Evolutionary conservation across 2,113 vertebrate genomes (phyloP).

Genomic region (Canis aureus): DNA sequence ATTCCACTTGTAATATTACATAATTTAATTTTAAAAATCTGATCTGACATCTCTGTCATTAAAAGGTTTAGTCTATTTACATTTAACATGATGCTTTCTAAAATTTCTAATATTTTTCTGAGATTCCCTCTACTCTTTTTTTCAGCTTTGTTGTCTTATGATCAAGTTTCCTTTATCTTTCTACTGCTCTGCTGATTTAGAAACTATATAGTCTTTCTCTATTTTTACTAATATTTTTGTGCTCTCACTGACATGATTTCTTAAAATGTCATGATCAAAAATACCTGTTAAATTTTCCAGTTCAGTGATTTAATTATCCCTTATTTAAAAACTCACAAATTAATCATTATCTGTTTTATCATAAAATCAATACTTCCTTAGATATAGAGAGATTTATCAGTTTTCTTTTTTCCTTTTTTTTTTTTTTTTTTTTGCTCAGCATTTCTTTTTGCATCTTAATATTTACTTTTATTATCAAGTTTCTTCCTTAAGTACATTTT

Average conservation of each 20-base stretch:
- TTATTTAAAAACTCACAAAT: slow-evolving; percentile 33
- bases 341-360: neutral
- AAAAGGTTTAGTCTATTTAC: neutral
- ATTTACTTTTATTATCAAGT: neutral
- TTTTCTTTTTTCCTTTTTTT: neutral
- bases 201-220: neutral
- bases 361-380: neutral
- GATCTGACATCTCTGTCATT: neutral
- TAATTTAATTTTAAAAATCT: neutral
- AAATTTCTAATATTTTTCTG: neutral
- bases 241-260: neutral
- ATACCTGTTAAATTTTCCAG: neutral
- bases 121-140: neutral
- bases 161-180: neutral
- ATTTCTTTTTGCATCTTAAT: neutral
- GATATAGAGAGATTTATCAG: neutral
- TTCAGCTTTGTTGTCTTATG: neutral
- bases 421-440: neutral
- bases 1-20: neutral
- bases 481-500: neutral
- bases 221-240: neutral
- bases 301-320: neutral
- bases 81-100: neutral
- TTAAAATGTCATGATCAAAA: neutral
- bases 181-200: neutral